Evolutionary conservation across 2,113 vertebrate species (phyloP), one percentile per base, ranked within the genome.

Genomic region (Otus sunia): DNA sequence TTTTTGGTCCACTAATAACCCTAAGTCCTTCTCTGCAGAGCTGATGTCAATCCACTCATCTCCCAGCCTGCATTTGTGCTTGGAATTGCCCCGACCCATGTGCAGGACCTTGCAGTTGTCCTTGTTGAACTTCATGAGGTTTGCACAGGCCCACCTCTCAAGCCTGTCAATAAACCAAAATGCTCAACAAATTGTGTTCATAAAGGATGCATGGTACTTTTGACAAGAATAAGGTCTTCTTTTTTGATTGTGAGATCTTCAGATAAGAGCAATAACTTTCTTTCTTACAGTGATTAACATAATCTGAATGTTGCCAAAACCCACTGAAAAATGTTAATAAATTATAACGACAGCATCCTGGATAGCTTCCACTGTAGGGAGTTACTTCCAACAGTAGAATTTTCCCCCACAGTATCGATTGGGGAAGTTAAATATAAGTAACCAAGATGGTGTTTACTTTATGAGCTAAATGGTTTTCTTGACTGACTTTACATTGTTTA

Each of bases 351-450:
- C 30, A 12, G n/a, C 60, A 32, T 60, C 11, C 72, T 88, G 59
- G 41, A 69, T 79, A 76, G 37, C 36, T 95, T 80, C 43, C 22
- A 62, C 41, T 43, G 25, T 60, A 83, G 10, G 39, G 5, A 83
- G 12, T 71, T 72, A 15, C 55, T 80, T 83, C 63, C 67, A 86
- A 32, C 39, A 53, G 17, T 91, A 53, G 66, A 52, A 62, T 73
- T 76, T 60, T 1, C 7, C 9, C 2, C 5, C 4, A 1, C 30
- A 26, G 29, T 37, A 49, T 64, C 0, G 0, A 10, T 10, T 69
- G 29, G 41, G 34, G 12, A 86, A 50, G 20, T 79, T 49, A 73
- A 88, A 86, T 75, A 14, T 34, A 74, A 86, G 18, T 92, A 76
- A 67, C n/a, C 4, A 62, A 66, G 45, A 53, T 86, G 36, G 32